Percentiles rank a stretch among this genome's conserved stretches.
Evolutionary conservation across 2,797 vertebrate species (phyloP).

Genomic region (Spheniscus humboldti): DNA sequence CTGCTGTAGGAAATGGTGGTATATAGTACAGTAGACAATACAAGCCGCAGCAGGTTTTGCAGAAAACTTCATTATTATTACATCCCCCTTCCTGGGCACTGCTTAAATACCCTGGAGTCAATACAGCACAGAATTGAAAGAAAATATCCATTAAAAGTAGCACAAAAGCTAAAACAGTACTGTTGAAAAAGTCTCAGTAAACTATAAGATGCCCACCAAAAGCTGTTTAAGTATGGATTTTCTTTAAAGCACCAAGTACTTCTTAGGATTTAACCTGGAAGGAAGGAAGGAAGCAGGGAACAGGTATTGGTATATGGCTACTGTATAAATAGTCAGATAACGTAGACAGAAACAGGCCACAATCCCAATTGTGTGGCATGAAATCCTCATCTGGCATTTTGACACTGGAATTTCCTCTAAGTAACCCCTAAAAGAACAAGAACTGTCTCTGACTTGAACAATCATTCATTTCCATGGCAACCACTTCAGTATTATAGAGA

Average conservation of each 20-base stretch:
- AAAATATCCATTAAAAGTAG: not conserved
- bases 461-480: not conserved
- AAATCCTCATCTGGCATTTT: not conserved
- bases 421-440: not conserved
- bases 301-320: not conserved
- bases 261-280: not conserved
- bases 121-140: not conserved
- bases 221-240: not conserved
- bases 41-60: not conserved
- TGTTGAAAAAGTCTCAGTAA: not conserved
- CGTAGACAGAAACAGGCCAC: not conserved
- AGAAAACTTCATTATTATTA: not conserved
- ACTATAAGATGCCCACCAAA: not conserved
- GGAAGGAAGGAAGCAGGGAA: not conserved
- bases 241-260: not conserved
- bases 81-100: not conserved
- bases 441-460: not conserved
- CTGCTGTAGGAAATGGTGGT: not conserved
- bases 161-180: not conserved
- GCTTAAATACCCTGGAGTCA: not conserved
- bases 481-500: not conserved
- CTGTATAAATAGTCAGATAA: not conserved
- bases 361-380: not conserved
- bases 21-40: not conserved
- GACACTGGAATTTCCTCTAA: not conserved